phyloP scores from a whole-genome alignment of 2,113 vertebrate species.

The Prunella himalayana region DNA sequence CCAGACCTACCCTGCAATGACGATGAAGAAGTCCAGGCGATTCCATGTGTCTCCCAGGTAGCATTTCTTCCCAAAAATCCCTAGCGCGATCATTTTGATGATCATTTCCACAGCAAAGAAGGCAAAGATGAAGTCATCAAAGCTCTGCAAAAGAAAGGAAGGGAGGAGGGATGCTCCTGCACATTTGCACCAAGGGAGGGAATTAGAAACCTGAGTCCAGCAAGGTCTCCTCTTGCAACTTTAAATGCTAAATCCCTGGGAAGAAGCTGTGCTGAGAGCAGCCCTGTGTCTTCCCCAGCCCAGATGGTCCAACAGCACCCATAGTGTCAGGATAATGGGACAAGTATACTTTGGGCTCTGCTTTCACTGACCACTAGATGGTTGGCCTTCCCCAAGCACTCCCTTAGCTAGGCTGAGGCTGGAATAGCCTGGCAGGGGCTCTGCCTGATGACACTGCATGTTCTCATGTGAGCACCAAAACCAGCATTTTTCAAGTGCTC shows the following conservation, averaged over 20 bases:
- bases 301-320: neutral
- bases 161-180: neutral
- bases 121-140: conserved; percentile 98
- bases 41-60: conserved; percentile 99
- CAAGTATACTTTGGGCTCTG: neutral
- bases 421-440: neutral
- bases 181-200: rapidly evolving
- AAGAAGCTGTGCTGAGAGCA: neutral
- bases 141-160: conserved; percentile 78
- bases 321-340: neutral
- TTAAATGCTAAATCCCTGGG: neutral
- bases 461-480: neutral
- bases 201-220: neutral
- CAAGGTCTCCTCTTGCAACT: neutral
- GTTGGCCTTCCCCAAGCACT: neutral
- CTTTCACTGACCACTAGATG: neutral
- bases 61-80: conserved; percentile 97
- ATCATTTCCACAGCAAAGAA: conserved; percentile 99
- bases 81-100: conserved; percentile 96
- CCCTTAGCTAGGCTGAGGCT: neutral
- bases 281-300: neutral
- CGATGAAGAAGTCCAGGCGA: conserved; percentile 97
- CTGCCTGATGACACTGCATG: rapidly evolving
- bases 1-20: conserved; percentile 89
- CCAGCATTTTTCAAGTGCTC: neutral